These are phyloP conservation scores for Nycteola revayana DNA, from an alignment of 2,888 invertebrate species.

Conservation along the genomic window DNA sequence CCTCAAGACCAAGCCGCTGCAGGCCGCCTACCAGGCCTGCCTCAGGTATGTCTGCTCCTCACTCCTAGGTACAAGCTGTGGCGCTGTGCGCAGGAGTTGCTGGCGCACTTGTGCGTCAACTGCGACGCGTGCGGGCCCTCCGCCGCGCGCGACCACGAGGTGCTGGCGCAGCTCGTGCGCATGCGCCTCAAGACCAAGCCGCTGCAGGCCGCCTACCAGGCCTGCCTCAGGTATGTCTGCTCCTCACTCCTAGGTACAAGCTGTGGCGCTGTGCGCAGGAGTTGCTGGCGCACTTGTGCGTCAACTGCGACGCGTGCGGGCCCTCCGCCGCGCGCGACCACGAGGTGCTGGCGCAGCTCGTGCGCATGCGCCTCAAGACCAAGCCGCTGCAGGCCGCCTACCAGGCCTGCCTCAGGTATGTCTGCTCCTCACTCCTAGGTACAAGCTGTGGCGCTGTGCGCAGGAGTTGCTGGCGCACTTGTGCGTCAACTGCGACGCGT, in stretches of 20 bases:
- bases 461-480: constrained; percentile 95
- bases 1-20: constrained; percentile 95
- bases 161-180: constrained; percentile 92
- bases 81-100: constrained; percentile 94
- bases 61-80: too few species aligned
- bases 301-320: constrained; percentile 88
- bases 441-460: constrained; percentile 94
- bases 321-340: constrained; percentile 85
- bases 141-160: constrained; percentile 85
- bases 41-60: too few species aligned
- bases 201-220: constrained; percentile 92
- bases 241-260: too few species aligned
- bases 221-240: constrained; percentile 88
- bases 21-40: constrained; percentile 93
- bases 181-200: constrained; percentile 97
- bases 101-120: constrained; percentile 95
- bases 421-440: too few species aligned
- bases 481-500: constrained; percentile 92
- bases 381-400: constrained; percentile 95
- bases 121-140: constrained; percentile 84
- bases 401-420: constrained; percentile 89
- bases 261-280: constrained; percentile 96
- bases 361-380: constrained; percentile 95
- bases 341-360: constrained; percentile 90
- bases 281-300: constrained; percentile 93